Evolutionary conservation across 2,888 invertebrate species (phyloP).

Genomic region (Pyrgus malvae): DNA sequence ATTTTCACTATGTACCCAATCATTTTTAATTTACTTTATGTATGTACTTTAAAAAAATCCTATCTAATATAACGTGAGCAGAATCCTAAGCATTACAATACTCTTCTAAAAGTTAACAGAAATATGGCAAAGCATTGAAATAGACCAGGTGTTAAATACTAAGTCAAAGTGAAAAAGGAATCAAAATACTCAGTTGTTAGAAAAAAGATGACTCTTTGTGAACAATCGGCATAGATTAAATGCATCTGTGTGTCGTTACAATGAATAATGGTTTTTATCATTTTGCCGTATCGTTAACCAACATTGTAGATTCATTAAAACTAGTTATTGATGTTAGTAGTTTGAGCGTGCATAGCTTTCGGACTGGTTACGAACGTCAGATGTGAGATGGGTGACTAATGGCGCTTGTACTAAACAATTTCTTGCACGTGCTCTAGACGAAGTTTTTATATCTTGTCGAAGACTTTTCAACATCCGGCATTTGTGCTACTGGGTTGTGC

Average conservation of each 20-base stretch:
- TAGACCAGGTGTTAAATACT: constrained; percentile 19
- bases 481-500: too few species aligned
- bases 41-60: too few species aligned
- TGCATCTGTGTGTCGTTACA: constrained; percentile 12
- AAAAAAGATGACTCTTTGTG: constrained; percentile 8
- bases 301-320: too few species aligned
- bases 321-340: too few species aligned
- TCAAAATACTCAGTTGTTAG: neutral
- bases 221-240: constrained; percentile 8
- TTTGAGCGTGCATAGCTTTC: too few species aligned
- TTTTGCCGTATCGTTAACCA: constrained; percentile 11
- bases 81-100: neutral
- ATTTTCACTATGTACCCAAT: neutral
- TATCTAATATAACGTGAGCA: too few species aligned
- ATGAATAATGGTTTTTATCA: constrained; percentile 12
- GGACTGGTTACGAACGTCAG: too few species aligned
- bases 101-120: neutral
- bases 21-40: neutral
- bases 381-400: too few species aligned
- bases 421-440: too few species aligned
- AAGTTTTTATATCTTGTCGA: too few species aligned
- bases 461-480: too few species aligned
- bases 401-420: too few species aligned
- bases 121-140: neutral
- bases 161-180: neutral